phyloP scores from a whole-genome alignment of 2,797 vertebrate genomes.

The Alcedo atthis region DNA sequence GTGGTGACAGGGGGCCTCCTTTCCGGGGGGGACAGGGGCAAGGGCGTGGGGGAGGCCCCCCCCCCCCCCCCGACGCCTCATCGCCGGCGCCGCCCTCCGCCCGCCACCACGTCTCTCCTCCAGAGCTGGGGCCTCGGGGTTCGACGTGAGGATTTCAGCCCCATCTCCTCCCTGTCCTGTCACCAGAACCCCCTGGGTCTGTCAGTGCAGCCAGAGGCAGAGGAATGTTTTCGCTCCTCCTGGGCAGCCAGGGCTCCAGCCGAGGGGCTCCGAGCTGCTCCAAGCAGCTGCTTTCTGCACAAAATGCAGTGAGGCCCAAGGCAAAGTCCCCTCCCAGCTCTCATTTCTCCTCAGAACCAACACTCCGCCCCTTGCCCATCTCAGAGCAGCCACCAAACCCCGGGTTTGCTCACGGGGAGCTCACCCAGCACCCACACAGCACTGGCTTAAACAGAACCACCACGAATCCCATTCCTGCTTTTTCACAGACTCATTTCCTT shows the following conservation, averaged over 20 bases:
- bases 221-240: neutral
- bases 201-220: neutral
- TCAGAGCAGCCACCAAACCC: neutral
- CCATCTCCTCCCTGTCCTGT: neutral
- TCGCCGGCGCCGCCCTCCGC: neutral
- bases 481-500: neutral
- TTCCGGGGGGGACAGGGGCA: conserved; percentile 33
- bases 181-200: neutral
- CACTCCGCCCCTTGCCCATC: neutral
- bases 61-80: too few species aligned
- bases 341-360: neutral
- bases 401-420: fast-evolving
- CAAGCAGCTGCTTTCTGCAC: neutral
- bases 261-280: neutral
- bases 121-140: fast-evolving
- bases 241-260: neutral
- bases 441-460: fast-evolving
- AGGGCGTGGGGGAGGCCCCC: neutral
- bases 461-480: fast-evolving
- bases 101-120: fast-evolving
- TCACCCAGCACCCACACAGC: neutral
- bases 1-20: conserved; percentile 33
- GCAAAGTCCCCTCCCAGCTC: neutral
- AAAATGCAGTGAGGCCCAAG: neutral
- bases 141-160: neutral